A percentile compares a stretch with the other conserved stretches of the same genome.
Evolutionary conservation across 2,888 invertebrate species (phyloP).

Genomic region (Nemotelus pantherinus): DNA sequence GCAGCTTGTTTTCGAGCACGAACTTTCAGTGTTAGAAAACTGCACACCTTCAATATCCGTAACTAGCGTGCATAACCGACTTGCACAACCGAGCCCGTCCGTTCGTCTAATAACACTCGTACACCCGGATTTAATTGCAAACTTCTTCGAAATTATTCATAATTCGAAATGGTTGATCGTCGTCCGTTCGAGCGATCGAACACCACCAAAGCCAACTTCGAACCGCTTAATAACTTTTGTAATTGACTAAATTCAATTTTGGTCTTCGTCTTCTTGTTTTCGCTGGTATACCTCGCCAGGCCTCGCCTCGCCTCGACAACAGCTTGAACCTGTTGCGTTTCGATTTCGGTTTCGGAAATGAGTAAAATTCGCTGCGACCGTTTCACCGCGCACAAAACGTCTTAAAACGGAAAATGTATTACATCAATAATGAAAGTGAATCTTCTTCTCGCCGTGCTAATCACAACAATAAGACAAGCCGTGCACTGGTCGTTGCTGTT

Average conservation of each 20-base stretch:
- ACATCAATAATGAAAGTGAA: slow-evolving; percentile 43
- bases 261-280: neutral
- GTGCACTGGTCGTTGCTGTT: slow-evolving; percentile 7
- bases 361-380: slow-evolving; percentile 10
- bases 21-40: neutral
- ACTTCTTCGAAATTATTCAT: neutral
- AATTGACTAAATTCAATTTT: slow-evolving; percentile 13
- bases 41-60: neutral
- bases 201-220: neutral
- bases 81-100: neutral
- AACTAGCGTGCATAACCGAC: neutral
- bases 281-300: neutral
- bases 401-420: slow-evolving; percentile 38
- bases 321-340: no score
- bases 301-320: neutral
- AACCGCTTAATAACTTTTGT: neutral
- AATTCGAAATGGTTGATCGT: neutral
- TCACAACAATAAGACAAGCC: neutral
- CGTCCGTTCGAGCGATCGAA: neutral
- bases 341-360: neutral
- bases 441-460: slow-evolving; percentile 37
- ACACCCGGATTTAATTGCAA: slow-evolving; percentile 16
- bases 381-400: slow-evolving; percentile 35
- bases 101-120: neutral
- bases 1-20: neutral